phyloP scores from a whole-genome alignment of 2,113 vertebrate genomes.

The Charina bottae region DNA sequence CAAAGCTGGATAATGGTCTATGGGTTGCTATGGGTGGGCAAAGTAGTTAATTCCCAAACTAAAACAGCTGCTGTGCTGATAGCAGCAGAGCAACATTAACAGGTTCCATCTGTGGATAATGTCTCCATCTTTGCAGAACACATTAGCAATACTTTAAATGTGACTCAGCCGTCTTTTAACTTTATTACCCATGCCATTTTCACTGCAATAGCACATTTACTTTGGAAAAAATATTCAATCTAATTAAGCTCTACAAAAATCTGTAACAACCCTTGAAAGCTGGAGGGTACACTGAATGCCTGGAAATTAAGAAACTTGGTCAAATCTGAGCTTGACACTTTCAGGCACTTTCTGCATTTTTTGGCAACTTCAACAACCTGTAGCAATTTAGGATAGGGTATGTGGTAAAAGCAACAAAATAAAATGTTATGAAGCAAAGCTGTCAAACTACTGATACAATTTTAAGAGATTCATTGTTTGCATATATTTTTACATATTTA shows the following conservation, averaged over 20 bases:
- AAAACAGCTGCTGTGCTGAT: not conserved
- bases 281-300: not conserved
- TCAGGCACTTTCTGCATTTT: not conserved
- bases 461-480: not conserved
- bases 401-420: not conserved
- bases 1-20: not conserved
- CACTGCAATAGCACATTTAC: not conserved
- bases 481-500: not conserved
- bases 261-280: not conserved
- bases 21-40: not conserved
- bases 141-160: constrained; percentile 13
- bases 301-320: not conserved
- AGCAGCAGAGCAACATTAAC: not conserved
- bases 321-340: not conserved
- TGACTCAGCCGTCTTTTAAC: constrained; percentile 22
- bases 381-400: not conserved
- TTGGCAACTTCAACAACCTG: not conserved
- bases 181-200: constrained; percentile 8
- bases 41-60: not conserved
- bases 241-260: not conserved
- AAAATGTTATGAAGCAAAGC: not conserved
- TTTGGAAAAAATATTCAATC: not conserved
- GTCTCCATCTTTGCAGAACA: not conserved
- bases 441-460: not conserved
- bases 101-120: constrained; percentile 8